Percentiles rank a stretch among this genome's conserved stretches.
phyloP scores from a whole-genome alignment of 2,888 invertebrate genomes.

The Urechis unicinctus region DNA sequence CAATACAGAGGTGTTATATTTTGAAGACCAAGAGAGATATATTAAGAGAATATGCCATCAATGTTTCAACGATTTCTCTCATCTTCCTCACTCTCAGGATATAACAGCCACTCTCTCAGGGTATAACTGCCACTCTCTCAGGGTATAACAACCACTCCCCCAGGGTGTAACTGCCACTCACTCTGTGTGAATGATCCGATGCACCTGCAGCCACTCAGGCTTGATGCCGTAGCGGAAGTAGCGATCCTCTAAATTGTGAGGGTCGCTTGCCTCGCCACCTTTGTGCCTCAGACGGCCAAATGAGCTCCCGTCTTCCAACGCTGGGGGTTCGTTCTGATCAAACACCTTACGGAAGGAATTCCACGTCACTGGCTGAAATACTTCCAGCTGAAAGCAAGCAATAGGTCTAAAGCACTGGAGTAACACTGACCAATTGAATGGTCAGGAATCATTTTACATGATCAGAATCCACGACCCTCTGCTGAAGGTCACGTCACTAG shows the following conservation, averaged over 20 bases:
- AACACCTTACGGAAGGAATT: slow-evolving; percentile 84
- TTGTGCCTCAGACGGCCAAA: slow-evolving; percentile 30
- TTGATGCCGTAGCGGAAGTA: slow-evolving; percentile 83
- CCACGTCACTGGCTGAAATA: slow-evolving; percentile 83
- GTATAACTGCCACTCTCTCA: background rate
- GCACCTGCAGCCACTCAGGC: slow-evolving; percentile 90
- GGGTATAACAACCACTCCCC: background rate
- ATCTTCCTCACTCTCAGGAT: background rate
- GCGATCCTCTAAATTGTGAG: slow-evolving; percentile 47
- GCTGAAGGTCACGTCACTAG: too few relatives aligned
- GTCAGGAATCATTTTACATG: too few relatives aligned
- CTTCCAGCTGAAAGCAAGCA: slow-evolving; percentile 64
- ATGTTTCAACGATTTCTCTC: background rate
- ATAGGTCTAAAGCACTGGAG: background rate
- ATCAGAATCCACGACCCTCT: too few relatives aligned
- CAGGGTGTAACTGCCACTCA: too few relatives aligned
- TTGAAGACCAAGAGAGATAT: too few relatives aligned
- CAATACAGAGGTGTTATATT: too few relatives aligned
- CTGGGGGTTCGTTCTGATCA: slow-evolving; percentile 93
- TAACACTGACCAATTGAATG: too few relatives aligned
- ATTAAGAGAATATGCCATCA: too few relatives aligned
- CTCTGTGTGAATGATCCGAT: slow-evolving; percentile 76
- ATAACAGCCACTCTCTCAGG: background rate
- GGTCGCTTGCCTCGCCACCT: slow-evolving; percentile 35
- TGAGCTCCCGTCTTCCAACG: slow-evolving; percentile 68